phyloP scores from a whole-genome alignment of 2,888 invertebrate species.

The Ecdyonurus torrentis region DNA sequence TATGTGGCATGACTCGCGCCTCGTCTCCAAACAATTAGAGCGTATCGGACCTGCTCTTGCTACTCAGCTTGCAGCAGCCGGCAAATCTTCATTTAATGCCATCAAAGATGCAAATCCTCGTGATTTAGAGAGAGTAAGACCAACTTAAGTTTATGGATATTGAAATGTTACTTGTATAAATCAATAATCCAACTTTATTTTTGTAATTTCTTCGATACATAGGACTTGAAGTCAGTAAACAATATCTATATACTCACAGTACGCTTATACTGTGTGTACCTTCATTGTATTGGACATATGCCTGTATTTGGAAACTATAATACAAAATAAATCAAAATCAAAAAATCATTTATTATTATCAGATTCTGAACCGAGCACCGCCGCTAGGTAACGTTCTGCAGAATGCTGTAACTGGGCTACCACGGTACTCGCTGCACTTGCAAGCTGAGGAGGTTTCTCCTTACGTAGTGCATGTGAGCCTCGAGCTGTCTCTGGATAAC shows the following conservation, averaged over 20 bases:
- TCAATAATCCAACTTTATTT: neutral
- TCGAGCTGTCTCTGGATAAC: slow-evolving; percentile 22
- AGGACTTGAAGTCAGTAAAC: neutral
- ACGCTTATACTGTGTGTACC: no score
- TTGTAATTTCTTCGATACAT: neutral
- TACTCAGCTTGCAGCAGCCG: slow-evolving; percentile 41
- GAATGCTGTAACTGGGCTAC: slow-evolving; percentile 41
- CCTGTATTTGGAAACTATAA: no score
- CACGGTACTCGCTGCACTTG: slow-evolving; percentile 37
- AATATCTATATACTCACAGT: slow-evolving; percentile 7
- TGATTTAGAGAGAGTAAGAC: slow-evolving; percentile 47
- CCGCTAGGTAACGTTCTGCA: slow-evolving; percentile 52
- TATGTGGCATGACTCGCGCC: slow-evolving; percentile 59
- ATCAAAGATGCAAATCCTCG: slow-evolving; percentile 49
- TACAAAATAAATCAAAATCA: no score
- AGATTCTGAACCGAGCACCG: slow-evolving; percentile 56
- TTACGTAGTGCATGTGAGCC: neutral
- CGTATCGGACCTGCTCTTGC: slow-evolving; percentile 53
- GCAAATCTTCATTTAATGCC: slow-evolving; percentile 44
- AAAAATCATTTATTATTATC: no score
- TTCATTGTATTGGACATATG: no score
- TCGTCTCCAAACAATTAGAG: slow-evolving; percentile 48
- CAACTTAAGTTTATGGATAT: neutral
- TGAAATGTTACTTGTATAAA: slow-evolving; percentile 2
- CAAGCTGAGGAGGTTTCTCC: slow-evolving; percentile 4